Conservation (phyloP, 2,113 vertebrate genomes). For the Podarcis cretensis region DNA sequence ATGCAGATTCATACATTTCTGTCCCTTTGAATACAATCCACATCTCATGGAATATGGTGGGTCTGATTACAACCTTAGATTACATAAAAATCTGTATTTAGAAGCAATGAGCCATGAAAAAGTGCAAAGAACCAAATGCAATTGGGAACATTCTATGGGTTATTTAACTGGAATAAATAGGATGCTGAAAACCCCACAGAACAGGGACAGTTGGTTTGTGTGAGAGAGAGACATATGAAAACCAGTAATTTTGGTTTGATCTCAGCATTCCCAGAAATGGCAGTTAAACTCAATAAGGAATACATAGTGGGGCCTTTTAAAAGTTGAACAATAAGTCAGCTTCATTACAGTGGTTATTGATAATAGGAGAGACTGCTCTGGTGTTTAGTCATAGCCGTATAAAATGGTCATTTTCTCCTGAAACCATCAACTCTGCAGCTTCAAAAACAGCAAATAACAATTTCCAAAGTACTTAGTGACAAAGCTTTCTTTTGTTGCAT, state of each 20-base stretch:
- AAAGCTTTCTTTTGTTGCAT: slow-evolving; percentile 68
- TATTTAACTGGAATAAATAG: slow-evolving; percentile 19
- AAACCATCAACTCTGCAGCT: slow-evolving; percentile 52
- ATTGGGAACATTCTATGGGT: background rate
- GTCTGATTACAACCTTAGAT: background rate
- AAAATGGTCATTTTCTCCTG: slow-evolving; percentile 52
- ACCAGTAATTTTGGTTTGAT: slow-evolving; percentile 43
- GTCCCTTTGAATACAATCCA: background rate
- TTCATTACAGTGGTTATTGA: slow-evolving; percentile 60
- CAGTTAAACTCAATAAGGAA: slow-evolving; percentile 48
- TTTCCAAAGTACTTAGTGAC: slow-evolving; percentile 60
- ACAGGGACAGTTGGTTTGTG: background rate
- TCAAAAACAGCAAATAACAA: slow-evolving; percentile 49
- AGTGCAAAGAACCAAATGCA: slow-evolving; percentile 14
- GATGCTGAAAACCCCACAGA: slow-evolving; percentile 5
- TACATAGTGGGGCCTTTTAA: slow-evolving; percentile 40
- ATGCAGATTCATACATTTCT: background rate
- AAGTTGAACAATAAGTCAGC: slow-evolving; percentile 43
- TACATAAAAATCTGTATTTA: background rate
- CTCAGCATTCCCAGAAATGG: slow-evolving; percentile 50
- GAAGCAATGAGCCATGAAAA: slow-evolving; percentile 9
- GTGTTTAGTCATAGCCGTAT: slow-evolving; percentile 49
- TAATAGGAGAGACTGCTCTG: slow-evolving; percentile 45
- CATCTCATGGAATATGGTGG: background rate
- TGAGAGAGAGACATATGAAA: slow-evolving; percentile 33